Evolutionary conservation across 2,888 invertebrate species (phyloP).

Genomic region (Cantharis rustica): DNA sequence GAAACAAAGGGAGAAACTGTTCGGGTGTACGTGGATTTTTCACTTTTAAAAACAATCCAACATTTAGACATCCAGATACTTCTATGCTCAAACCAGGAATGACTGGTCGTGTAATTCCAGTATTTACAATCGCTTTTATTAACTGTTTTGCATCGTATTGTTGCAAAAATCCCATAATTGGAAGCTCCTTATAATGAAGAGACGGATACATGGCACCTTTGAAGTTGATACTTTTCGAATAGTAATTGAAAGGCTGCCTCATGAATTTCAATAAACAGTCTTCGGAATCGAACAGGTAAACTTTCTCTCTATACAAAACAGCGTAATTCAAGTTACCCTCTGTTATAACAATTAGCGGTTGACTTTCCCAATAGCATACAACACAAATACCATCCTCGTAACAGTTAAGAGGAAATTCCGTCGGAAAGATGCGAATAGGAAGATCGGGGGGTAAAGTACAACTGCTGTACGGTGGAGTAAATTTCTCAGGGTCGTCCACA

Average conservation of each 20-base stretch:
- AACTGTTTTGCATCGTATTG: constrained; percentile 62
- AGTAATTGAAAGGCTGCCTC: constrained; percentile 58
- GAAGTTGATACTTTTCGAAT: constrained; percentile 54
- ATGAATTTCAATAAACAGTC: constrained; percentile 62
- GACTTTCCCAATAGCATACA: constrained; percentile 63
- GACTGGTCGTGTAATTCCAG: constrained; percentile 62
- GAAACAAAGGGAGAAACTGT: constrained; percentile 50
- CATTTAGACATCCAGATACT: constrained; percentile 60
- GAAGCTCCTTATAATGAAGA: constrained; percentile 58
- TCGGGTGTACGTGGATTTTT: constrained; percentile 54
- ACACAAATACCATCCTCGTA: constrained; percentile 65
- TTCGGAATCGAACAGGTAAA: constrained; percentile 63
- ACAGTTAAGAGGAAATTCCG: constrained; percentile 43
- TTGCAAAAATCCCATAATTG: constrained; percentile 65
- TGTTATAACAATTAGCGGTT: constrained; percentile 57
- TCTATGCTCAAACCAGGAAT: constrained; percentile 62
- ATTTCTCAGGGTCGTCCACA: constrained; percentile 54
- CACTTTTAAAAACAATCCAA: constrained; percentile 64
- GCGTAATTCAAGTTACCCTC: constrained; percentile 58
- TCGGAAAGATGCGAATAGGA: constrained; percentile 51
- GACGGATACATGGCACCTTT: constrained; percentile 52
- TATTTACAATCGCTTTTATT: constrained; percentile 60
- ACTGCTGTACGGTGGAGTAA: constrained; percentile 52
- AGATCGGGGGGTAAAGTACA: constrained; percentile 57
- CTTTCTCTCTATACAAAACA: constrained; percentile 57